Base-by-base conservation (phyloP, 2,888 invertebrate genomes). In the Chirona hameri region DNA sequence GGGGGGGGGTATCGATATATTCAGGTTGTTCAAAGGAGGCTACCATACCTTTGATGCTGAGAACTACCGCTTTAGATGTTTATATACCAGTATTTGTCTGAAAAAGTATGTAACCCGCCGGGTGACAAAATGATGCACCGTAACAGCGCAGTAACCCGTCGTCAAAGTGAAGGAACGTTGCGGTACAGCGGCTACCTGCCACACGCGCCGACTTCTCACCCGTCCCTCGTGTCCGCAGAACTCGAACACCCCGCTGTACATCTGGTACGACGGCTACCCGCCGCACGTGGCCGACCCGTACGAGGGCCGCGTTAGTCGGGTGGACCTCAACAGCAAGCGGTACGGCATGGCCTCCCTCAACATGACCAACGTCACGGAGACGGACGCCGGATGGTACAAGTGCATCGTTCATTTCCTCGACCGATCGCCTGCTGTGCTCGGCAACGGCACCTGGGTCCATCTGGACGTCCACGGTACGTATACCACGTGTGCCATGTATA, bases 231-330 rank as follows among this genome's bases (percentile, higher is more conserved):
- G 31, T 46, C 29, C 48, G 2, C 91, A 96, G 96, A 96, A 96
- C 89, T 93, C 96, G 91, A 96, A 96, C 91, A 94, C 96, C 90
- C 97, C 97, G 87, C 96, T 98, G 89, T 97, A 97, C 92, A 96
- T 97, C 90, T 97, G 97, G 95, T 98, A 97, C 92, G 96, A 97
- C 91, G 95, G 96, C 89, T 98, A 98, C 90, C 96, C 96, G 86
- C 95, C 97, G 86, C 98, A 97, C 91, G 95, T 96, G 89, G 97
- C 95, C 87, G 94, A 95, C 89, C 96, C 95, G 82, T 97, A 96
- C 91, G 95, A 96, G 89, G 95, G 95, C 86, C 91, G 97, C 84
- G 96, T 96, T 88, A 94, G 95, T 85, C 92, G 95, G 87, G 96
- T 96, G 87, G 93, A 94, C 85, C 93, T 93, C 86, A 95, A 94